Percentiles rank a stretch among this genome's conserved stretches.
Evolutionary conservation across 1,140 invertebrate genomes (phyloP).

Genomic region (Lethocerus indicus): DNA sequence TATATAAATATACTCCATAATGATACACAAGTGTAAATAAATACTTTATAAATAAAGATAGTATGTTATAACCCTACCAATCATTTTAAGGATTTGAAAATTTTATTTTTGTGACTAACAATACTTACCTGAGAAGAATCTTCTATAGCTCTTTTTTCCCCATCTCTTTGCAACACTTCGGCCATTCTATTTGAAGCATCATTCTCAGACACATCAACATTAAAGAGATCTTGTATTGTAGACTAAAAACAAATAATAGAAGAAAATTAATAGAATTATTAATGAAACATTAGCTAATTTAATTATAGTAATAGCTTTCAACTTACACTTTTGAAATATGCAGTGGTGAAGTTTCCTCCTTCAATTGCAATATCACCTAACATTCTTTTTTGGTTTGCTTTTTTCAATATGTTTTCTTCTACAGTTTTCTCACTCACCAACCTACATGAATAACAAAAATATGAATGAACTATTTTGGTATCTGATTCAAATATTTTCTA

Average conservation of each 20-base stretch:
- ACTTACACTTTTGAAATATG: slow-evolving; percentile 85
- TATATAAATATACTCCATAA: no score
- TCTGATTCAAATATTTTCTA: background rate
- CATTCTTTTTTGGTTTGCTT: slow-evolving; percentile 93
- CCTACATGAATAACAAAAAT: slow-evolving; percentile 26
- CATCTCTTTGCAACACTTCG: slow-evolving; percentile 35
- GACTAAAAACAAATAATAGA: slow-evolving; percentile 34
- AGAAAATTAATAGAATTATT: background rate
- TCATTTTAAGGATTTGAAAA: no score
- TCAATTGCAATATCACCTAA: slow-evolving; percentile 96
- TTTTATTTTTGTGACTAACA: no score
- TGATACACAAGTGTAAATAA: no score
- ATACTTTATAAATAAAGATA: no score
- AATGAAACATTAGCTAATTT: background rate
- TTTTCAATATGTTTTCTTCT: slow-evolving; percentile 98
- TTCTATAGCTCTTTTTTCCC: no score
- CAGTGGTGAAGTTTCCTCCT: slow-evolving; percentile 96
- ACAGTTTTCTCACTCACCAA: slow-evolving; percentile 93
- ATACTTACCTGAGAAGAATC: no score
- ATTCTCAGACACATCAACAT: slow-evolving; percentile 45
- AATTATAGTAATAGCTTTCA: background rate
- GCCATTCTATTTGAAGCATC: slow-evolving; percentile 42
- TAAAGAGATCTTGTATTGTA: slow-evolving; percentile 86
- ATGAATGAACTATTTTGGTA: slow-evolving; percentile 1
- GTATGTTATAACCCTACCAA: no score